A percentile compares a stretch with the other conserved stretches of the same genome.
These are phyloP conservation scores for Plebejus anna DNA, from an alignment of 2,888 invertebrate genomes.

Conservation along the genomic window DNA sequence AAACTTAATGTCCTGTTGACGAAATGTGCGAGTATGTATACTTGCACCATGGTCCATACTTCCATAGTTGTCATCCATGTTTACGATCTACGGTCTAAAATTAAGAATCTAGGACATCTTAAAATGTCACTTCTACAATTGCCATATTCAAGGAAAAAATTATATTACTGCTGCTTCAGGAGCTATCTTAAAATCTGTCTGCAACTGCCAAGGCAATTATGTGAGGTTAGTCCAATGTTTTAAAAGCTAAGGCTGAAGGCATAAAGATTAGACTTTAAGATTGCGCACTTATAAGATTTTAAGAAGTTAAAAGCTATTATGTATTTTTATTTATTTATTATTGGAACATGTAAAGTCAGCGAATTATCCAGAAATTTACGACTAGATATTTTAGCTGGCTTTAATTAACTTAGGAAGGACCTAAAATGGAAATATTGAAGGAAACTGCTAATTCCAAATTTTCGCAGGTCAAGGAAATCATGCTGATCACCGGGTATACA, in stretches of 20 bases:
- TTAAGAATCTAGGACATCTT: neutral
- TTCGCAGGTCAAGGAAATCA: neutral
- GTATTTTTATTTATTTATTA: neutral
- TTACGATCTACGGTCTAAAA: slow-evolving; percentile 16
- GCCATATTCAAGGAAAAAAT: slow-evolving; percentile 2
- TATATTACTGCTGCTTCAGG: neutral
- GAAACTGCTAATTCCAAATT: neutral
- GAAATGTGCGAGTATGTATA: neutral
- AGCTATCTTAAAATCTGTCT: slow-evolving; percentile 13
- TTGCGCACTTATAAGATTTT: neutral
- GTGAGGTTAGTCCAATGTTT: slow-evolving; percentile 2
- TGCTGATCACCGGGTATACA: neutral
- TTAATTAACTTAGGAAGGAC: neutral
- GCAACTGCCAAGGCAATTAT: slow-evolving; percentile 5
- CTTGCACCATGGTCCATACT: neutral
- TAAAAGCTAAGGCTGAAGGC: slow-evolving; percentile 5
- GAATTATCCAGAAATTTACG: neutral
- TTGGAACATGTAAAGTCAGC: neutral
- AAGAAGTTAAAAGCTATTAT: neutral
- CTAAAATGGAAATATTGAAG: neutral
- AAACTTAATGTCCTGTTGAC: neutral
- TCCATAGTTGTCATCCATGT: no score
- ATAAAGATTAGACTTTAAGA: neutral
- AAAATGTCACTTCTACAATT: slow-evolving; percentile 4
- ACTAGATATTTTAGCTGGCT: neutral